phyloP scores from a whole-genome alignment of 2,797 vertebrate genomes.

The Hoplostethus mediterraneus region DNA sequence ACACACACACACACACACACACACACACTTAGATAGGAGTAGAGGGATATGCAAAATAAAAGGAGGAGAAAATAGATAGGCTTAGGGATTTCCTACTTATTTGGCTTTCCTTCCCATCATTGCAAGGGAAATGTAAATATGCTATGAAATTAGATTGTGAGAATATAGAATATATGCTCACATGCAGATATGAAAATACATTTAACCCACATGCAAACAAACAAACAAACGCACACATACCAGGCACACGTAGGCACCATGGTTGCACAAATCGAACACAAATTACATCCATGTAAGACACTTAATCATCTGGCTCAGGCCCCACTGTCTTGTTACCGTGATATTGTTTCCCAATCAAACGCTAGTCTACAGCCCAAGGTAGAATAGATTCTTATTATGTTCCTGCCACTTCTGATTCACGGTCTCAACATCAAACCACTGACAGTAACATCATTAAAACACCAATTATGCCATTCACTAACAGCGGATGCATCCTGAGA shows the following conservation, averaged over 20 bases:
- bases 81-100: constrained; percentile 45
- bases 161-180: constrained; percentile 1
- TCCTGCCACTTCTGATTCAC: constrained; percentile 48
- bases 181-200: constrained; percentile 38
- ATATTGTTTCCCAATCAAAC: constrained; percentile 47
- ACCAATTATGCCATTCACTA: constrained; percentile 22
- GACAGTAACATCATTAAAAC: constrained; percentile 45
- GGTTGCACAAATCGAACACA: constrained; percentile 13
- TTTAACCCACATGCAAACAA: constrained; percentile 16
- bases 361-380: constrained; percentile 32
- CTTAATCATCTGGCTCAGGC: constrained; percentile 35
- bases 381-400: constrained; percentile 36
- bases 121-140: constrained; percentile 16
- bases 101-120: constrained; percentile 33
- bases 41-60: constrained; percentile 50
- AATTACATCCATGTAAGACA: constrained; percentile 19
- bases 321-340: constrained; percentile 4
- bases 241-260: neutral
- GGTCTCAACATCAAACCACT: constrained; percentile 28
- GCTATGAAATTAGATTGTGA: constrained; percentile 2
- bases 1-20: constrained; percentile 12
- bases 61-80: constrained; percentile 19
- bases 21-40: neutral
- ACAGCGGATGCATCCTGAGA: constrained; percentile 12
- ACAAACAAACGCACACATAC: constrained; percentile 10